Evolutionary conservation across 2,113 vertebrate genomes (phyloP).

Genomic region (Zosterops borbonicus): DNA sequence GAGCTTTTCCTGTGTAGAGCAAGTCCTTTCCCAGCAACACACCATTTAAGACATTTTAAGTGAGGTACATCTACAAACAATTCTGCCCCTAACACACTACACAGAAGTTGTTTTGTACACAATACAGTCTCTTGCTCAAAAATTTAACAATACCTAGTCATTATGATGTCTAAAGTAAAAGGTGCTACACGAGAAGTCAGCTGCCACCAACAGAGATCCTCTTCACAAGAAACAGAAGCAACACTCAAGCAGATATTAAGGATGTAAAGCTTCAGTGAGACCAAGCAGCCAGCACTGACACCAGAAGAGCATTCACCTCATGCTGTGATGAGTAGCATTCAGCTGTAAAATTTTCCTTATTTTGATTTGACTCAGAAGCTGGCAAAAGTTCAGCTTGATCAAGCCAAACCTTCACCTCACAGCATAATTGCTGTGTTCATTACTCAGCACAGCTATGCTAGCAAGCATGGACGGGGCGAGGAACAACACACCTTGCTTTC

Average conservation of each 20-base stretch:
- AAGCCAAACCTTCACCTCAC: neutral
- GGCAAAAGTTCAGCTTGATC: neutral
- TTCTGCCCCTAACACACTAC: neutral
- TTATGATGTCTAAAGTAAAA: neutral
- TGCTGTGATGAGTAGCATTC: neutral
- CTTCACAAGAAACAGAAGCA: neutral
- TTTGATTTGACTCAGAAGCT: neutral
- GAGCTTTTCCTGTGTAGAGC: neutral
- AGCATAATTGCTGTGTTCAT: neutral
- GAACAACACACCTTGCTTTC: neutral
- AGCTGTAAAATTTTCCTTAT: neutral
- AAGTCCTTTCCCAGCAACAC: neutral
- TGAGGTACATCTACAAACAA: neutral
- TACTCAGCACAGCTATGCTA: neutral
- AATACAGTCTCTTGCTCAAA: neutral
- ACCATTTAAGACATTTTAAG: neutral
- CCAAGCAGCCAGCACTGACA: neutral
- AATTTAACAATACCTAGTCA: neutral
- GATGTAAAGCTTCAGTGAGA: neutral
- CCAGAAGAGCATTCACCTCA: neutral
- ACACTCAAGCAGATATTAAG: rapidly evolving
- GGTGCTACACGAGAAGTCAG: neutral
- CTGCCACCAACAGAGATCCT: neutral
- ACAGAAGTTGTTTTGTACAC: neutral
- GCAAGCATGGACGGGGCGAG: neutral